These are phyloP conservation scores for Xerus rutilus DNA, from an alignment of 2,797 vertebrate genomes.

Conservation along the genomic window DNA sequence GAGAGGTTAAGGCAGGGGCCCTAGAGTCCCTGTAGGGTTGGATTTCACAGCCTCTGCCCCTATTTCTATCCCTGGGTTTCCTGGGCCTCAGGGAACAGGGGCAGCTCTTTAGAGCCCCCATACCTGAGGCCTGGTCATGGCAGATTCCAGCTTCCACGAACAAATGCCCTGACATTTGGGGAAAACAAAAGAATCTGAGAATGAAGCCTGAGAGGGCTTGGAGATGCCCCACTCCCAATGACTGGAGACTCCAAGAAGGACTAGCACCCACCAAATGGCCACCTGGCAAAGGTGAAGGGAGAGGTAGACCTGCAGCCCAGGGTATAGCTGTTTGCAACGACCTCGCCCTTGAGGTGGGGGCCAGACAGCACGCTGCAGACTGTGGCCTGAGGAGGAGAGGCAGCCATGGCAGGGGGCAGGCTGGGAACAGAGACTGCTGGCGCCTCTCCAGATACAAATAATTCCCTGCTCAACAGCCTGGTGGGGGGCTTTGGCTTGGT, in stretches of 20 bases:
- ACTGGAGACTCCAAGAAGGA: neutral
- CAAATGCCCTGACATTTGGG: neutral
- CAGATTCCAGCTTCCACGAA: neutral
- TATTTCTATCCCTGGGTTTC: neutral
- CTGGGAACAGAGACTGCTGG: conserved; percentile 68
- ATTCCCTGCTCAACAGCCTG: conserved; percentile 58
- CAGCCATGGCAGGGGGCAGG: neutral
- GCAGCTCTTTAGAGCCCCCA: neutral
- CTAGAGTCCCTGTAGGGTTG: neutral
- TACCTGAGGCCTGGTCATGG: neutral
- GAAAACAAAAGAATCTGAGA: conserved; percentile 23
- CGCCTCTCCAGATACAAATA: conserved; percentile 53
- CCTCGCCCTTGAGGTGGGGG: neutral
- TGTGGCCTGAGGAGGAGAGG: neutral
- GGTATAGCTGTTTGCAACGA: neutral
- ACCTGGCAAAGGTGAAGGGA: neutral
- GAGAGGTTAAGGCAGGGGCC: neutral
- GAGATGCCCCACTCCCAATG: neutral
- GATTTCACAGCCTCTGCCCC: neutral
- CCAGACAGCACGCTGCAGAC: neutral
- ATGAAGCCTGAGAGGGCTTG: neutral
- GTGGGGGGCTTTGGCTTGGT: neutral
- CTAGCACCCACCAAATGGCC: neutral
- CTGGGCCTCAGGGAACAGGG: neutral
- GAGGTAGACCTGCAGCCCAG: neutral